Conservation (phyloP, 2,113 vertebrate genomes). For the Prolemur simus region DNA sequence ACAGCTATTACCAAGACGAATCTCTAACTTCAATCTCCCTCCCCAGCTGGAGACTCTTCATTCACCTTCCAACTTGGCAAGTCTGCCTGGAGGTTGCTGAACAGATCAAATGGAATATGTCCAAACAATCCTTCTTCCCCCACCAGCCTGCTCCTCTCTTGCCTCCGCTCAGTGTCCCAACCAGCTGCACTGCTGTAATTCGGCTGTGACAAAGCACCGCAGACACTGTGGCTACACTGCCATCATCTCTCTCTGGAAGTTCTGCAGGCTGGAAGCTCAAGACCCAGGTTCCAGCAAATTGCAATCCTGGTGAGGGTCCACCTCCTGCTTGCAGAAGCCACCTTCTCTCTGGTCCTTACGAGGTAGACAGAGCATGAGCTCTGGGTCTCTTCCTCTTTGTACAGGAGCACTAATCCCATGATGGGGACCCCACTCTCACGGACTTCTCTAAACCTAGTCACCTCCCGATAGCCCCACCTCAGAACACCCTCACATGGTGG, state of each 20-base stretch:
- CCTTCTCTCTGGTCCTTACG: neutral
- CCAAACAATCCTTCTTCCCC: neutral
- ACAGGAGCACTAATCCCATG: neutral
- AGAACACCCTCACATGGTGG: too few relatives aligned
- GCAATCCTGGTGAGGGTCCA: rapidly evolving
- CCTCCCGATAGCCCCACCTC: neutral
- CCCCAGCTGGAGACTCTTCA: too few relatives aligned
- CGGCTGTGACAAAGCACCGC: rapidly evolving
- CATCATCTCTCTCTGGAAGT: rapidly evolving
- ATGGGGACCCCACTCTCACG: rapidly evolving
- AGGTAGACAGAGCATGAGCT: rapidly evolving
- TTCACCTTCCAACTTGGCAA: neutral
- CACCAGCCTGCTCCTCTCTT: rapidly evolving
- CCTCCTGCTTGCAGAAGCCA: neutral
- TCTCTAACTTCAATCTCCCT: neutral
- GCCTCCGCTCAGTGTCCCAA: rapidly evolving
- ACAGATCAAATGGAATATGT: rapidly evolving
- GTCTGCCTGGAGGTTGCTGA: neutral
- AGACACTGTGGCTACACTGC: rapidly evolving
- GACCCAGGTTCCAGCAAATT: rapidly evolving
- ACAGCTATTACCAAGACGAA: rapidly evolving
- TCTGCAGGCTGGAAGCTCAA: neutral
- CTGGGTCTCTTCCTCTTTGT: neutral
- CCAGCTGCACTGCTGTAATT: rapidly evolving
- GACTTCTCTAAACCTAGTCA: neutral